A percentile compares a stretch with the other conserved stretches of the same genome.
Conservation (phyloP, 1,140 invertebrate genomes). For the Nomia melanderi region DNA sequence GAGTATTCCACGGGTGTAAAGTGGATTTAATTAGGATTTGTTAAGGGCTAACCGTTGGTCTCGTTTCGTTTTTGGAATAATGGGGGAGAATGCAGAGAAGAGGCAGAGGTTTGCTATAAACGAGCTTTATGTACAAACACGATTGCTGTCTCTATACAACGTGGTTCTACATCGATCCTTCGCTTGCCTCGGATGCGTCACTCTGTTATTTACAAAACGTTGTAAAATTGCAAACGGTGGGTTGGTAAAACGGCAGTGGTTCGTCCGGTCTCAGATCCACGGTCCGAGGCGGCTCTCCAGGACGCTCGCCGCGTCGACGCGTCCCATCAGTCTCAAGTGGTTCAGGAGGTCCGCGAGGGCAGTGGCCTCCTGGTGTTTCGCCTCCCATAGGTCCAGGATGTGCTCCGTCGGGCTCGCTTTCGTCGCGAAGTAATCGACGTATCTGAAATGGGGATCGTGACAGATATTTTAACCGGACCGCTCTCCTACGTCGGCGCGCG, state of each 20-base stretch:
- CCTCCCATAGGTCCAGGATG: slow-evolving; percentile 97
- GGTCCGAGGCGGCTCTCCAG: slow-evolving; percentile 93
- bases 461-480: neutral
- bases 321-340: slow-evolving; percentile 94
- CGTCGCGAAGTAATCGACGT: slow-evolving; percentile 97
- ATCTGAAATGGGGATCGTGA: slow-evolving; percentile 81
- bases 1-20: neutral
- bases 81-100: neutral
- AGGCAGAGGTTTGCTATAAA: slow-evolving; percentile 56
- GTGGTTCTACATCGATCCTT: slow-evolving; percentile 55
- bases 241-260: slow-evolving; percentile 20
- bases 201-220: slow-evolving; percentile 57
- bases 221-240: slow-evolving; percentile 37
- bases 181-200: slow-evolving; percentile 30
- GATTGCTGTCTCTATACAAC: slow-evolving; percentile 52
- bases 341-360: slow-evolving; percentile 93
- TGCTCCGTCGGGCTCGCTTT: slow-evolving; percentile 97
- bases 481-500: neutral
- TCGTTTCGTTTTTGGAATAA: neutral
- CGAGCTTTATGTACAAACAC: slow-evolving; percentile 68
- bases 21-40: neutral
- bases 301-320: slow-evolving; percentile 93
- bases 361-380: slow-evolving; percentile 91
- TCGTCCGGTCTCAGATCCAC: slow-evolving; percentile 80
- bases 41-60: neutral